Conservation (phyloP, 2,888 invertebrate species). For the Podabrus alpinus region DNA sequence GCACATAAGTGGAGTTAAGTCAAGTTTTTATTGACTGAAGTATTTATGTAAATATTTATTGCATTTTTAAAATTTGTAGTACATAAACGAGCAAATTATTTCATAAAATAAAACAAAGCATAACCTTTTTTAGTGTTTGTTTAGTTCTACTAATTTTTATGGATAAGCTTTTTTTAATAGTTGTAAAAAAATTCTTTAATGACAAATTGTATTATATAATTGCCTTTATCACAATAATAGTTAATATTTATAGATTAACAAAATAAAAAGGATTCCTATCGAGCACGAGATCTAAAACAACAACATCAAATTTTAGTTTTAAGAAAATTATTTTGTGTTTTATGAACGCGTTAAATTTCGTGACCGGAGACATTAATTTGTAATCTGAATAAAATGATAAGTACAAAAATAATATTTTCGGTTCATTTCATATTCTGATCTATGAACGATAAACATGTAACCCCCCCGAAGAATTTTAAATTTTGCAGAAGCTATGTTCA, state of each 20-base stretch:
- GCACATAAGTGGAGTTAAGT: background rate
- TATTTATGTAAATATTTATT: background rate
- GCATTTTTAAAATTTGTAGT: background rate
- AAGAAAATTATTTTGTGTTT: background rate
- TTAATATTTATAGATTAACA: slow-evolving; percentile 5
- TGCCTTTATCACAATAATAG: background rate
- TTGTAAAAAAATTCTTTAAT: background rate
- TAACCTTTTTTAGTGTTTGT: background rate
- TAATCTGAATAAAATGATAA: background rate
- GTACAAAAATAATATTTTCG: background rate
- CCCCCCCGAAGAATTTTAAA: background rate
- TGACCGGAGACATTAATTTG: slow-evolving; percentile 1
- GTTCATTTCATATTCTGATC: background rate
- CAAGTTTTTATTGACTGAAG: background rate
- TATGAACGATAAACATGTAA: background rate
- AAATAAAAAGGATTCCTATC: slow-evolving; percentile 1
- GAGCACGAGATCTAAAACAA: background rate
- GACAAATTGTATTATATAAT: background rate
- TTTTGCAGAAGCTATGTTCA: background rate
- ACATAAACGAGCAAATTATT: background rate
- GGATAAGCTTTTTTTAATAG: background rate
- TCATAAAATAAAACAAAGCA: background rate
- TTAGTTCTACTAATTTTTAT: background rate
- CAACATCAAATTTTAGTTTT: slow-evolving; percentile 1
- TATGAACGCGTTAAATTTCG: slow-evolving; percentile 1